Percentiles rank a stretch among this genome's conserved stretches.
Evolutionary conservation across 2,113 vertebrate species (phyloP).

Genomic region (Parus major): DNA sequence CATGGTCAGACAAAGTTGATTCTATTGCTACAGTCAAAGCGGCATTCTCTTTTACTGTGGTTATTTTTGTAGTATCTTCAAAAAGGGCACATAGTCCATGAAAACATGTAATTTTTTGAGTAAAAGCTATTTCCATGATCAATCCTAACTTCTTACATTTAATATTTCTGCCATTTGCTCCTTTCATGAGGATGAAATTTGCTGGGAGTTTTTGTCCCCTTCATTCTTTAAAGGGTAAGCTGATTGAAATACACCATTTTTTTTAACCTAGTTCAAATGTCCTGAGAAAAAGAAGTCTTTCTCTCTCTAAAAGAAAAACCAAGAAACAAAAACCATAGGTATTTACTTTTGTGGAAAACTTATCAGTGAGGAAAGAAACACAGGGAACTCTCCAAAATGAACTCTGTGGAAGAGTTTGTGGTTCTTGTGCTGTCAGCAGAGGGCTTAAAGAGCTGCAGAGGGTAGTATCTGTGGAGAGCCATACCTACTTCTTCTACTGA

Average conservation of each 20-base stretch:
- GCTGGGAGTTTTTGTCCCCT: neutral
- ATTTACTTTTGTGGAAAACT: neutral
- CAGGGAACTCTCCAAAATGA: neutral
- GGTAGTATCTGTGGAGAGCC: neutral
- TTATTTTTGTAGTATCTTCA: slow-evolving; percentile 78
- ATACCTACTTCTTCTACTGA: neutral
- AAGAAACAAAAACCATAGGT: neutral
- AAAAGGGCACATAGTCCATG: slow-evolving; percentile 61
- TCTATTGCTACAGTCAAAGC: slow-evolving; percentile 77
- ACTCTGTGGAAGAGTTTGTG: neutral
- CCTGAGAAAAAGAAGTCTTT: neutral
- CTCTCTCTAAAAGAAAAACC: neutral
- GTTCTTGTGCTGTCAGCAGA: slow-evolving; percentile 36
- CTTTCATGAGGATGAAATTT: neutral
- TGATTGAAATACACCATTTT: neutral
- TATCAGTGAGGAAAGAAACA: neutral
- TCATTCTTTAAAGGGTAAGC: neutral
- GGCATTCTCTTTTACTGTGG: slow-evolving; percentile 74
- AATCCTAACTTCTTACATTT: slow-evolving; percentile 20
- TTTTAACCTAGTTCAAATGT: neutral
- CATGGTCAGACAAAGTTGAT: slow-evolving; percentile 77
- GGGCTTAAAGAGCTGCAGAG: slow-evolving; percentile 35
- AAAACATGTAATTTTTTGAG: slow-evolving; percentile 66
- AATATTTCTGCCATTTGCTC: neutral
- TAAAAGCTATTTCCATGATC: slow-evolving; percentile 53